These are phyloP conservation scores for Eupithecia inturbata DNA, from an alignment of 2,888 invertebrate species.

Conservation along the genomic window DNA sequence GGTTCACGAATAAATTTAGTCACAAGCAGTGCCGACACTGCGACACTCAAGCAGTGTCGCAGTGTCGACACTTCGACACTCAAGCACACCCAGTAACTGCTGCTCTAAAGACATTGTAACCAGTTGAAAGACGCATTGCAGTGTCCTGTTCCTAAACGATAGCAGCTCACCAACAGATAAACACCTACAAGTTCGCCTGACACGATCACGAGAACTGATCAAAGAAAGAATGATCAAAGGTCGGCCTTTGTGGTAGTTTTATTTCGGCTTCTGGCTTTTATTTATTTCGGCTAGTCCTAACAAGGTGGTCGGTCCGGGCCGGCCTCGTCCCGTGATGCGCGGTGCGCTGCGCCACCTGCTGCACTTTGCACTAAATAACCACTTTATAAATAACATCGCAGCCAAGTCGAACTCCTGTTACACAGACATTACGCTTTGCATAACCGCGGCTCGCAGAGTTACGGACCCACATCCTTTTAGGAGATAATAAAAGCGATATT, in stretches of 20 bases:
- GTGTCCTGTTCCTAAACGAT: no score
- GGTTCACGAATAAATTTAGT: not conserved
- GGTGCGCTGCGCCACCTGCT: constrained; percentile 18
- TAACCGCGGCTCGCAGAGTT: constrained; percentile 16
- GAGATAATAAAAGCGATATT: not conserved
- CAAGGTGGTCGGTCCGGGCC: not conserved
- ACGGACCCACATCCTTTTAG: constrained; percentile 7
- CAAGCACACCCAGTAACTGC: no score
- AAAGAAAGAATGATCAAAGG: no score
- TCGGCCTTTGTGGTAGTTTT: no score
- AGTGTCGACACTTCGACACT: not conserved
- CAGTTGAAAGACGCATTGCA: no score
- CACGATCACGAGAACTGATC: no score
- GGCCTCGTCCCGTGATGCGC: not conserved
- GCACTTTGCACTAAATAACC: constrained; percentile 50
- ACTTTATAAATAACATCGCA: constrained; percentile 43
- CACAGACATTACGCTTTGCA: constrained; percentile 34
- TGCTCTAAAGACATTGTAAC: no score
- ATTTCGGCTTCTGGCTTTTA: no score
- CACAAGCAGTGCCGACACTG: not conserved
- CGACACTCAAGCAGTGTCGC: not conserved
- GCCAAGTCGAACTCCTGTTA: constrained; percentile 35
- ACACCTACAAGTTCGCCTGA: no score
- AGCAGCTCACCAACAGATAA: no score
- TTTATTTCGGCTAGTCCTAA: no score